Percentiles rank a stretch among this genome's conserved stretches.
These are phyloP conservation scores for Alcis repandata DNA, from an alignment of 2,888 invertebrate genomes.

Conservation along the genomic window DNA sequence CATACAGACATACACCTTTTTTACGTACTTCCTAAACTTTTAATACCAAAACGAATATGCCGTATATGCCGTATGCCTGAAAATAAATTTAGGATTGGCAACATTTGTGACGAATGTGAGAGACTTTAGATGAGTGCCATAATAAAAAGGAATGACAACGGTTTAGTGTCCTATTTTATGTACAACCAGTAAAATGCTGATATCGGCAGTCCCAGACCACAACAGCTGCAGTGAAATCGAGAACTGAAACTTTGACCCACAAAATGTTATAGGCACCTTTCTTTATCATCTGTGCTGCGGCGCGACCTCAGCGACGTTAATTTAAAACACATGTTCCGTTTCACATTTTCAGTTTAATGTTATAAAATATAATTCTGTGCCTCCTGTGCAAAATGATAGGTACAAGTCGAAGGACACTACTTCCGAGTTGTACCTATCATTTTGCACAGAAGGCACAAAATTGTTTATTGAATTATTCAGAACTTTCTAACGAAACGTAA, in stretches of 20 bases:
- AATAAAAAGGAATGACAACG: constrained; percentile 31
- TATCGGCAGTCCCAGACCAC: constrained; percentile 14
- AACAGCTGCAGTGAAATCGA: constrained; percentile 20
- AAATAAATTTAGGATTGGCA: constrained; percentile 23
- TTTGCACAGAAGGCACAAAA: too few relatives aligned
- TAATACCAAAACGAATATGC: constrained; percentile 7
- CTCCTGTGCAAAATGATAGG: too few relatives aligned
- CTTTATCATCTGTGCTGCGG: constrained; percentile 5
- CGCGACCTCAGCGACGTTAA: too few relatives aligned
- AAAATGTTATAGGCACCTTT: constrained; percentile 6
- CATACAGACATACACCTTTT: background rate
- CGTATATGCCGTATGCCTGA: too few relatives aligned
- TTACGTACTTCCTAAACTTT: constrained; percentile 12
- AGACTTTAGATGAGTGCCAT: constrained; percentile 18
- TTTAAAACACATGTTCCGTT: too few relatives aligned
- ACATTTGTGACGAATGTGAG: constrained; percentile 28
- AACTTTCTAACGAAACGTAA: too few relatives aligned
- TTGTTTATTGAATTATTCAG: too few relatives aligned
- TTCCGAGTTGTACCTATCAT: too few relatives aligned
- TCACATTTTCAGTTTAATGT: too few relatives aligned
- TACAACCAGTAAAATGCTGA: constrained; percentile 25
- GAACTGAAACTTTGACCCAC: constrained; percentile 11
- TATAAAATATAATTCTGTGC: too few relatives aligned
- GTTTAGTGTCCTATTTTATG: constrained; percentile 34
- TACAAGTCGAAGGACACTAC: too few relatives aligned